Conservation (phyloP, 2,888 invertebrate genomes). For the Teleiodes luculella region DNA sequence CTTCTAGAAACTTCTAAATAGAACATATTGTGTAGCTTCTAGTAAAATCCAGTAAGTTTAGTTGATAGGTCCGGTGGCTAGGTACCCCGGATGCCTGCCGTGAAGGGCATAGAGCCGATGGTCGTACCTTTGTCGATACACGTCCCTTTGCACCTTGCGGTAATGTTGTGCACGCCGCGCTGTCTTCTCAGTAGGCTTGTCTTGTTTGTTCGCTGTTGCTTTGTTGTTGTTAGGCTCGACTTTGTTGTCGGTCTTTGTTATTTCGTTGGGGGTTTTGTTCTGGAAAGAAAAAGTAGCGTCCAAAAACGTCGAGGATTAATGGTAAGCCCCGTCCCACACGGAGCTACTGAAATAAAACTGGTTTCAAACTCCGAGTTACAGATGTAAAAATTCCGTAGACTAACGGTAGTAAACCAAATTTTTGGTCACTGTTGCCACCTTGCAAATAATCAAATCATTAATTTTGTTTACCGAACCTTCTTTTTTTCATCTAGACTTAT, state of each 20-base stretch:
- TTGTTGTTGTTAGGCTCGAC: constrained; percentile 28
- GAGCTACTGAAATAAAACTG: no score
- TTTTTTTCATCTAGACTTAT: no score
- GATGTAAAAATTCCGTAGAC: no score
- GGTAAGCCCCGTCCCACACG: no score
- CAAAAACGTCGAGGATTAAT: no score
- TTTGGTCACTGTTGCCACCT: no score
- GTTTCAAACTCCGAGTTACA: no score
- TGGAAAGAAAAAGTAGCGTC: constrained; percentile 22
- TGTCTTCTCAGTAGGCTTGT: constrained; percentile 42
- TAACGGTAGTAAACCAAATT: no score
- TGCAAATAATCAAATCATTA: no score
- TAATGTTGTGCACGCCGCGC: constrained; percentile 63
- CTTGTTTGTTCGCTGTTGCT: constrained; percentile 39
- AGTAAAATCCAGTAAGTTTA: not conserved
- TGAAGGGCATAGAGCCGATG: constrained; percentile 50
- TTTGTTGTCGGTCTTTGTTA: constrained; percentile 36
- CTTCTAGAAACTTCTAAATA: no score
- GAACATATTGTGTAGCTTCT: no score
- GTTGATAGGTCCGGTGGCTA: not conserved
- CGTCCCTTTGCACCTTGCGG: constrained; percentile 57
- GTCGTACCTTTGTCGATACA: constrained; percentile 67
- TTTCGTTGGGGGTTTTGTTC: constrained; percentile 49
- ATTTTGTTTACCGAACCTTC: no score
- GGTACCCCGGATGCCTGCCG: not conserved